phyloP scores from a whole-genome alignment of 2,113 vertebrate genomes.

The Athene cunicularia region DNA sequence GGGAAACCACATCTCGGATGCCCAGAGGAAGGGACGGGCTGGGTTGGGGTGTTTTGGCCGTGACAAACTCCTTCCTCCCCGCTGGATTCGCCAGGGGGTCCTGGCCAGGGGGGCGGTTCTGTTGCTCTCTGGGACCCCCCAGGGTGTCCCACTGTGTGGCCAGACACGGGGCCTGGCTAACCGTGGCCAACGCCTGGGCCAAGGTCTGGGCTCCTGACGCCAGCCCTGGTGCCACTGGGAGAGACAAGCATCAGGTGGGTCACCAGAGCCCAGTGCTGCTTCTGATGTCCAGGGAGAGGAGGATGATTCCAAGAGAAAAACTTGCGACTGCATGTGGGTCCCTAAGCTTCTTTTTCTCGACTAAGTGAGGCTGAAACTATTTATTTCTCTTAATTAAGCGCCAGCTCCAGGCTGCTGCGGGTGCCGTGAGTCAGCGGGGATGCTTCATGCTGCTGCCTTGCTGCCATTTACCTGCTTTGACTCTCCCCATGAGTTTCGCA shows the following conservation, averaged over 20 bases:
- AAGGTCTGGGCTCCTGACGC: neutral
- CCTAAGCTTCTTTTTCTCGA: neutral
- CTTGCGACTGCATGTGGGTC: neutral
- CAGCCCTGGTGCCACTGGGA: neutral
- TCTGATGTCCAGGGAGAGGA: neutral
- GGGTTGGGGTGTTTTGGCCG: fast-evolving
- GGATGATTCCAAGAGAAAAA: neutral
- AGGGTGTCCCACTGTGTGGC: fast-evolving
- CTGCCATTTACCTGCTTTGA: slow-evolving; percentile 28
- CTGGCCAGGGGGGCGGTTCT: neutral
- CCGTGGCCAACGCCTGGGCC: neutral
- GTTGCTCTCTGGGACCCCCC: neutral
- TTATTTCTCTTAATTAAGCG: neutral
- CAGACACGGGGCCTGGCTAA: fast-evolving
- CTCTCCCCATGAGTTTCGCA: neutral
- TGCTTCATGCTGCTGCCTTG: neutral
- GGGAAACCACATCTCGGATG: neutral
- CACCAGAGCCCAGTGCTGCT: neutral
- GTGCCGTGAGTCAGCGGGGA: neutral
- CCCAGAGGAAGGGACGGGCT: neutral
- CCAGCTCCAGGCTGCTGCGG: neutral
- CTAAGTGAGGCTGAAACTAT: neutral
- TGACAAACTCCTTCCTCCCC: fast-evolving
- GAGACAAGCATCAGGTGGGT: fast-evolving
- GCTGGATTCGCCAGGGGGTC: neutral